Conservation (phyloP, 2,113 vertebrate genomes). For the Malurus cyaneus region DNA sequence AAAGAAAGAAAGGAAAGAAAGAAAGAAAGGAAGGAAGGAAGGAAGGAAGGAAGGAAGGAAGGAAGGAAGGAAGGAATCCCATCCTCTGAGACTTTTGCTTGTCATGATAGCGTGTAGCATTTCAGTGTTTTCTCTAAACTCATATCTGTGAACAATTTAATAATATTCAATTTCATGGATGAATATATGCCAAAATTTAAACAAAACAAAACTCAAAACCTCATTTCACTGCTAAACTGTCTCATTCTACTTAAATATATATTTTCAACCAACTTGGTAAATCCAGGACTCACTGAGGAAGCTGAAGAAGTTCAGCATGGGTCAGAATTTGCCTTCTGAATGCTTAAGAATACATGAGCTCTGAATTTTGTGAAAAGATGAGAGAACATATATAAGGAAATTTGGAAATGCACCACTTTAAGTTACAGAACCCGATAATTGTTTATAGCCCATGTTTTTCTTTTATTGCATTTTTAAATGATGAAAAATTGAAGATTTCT, state of each 20-base stretch:
- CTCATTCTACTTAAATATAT: background rate
- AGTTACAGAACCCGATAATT: background rate
- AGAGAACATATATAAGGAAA: background rate
- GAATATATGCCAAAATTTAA: no score
- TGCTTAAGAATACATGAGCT: background rate
- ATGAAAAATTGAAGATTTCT: background rate
- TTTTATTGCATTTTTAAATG: background rate
- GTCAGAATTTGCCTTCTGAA: background rate
- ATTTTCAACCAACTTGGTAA: background rate
- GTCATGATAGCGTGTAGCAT: background rate
- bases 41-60: background rate
- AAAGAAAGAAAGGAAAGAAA: accelerated
- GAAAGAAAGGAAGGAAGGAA: accelerated
- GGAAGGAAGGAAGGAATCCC: background rate
- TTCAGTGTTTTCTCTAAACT: background rate
- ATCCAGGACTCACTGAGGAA: background rate
- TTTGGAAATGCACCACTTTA: background rate
- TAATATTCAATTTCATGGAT: background rate
- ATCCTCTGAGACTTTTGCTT: background rate
- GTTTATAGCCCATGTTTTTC: background rate
- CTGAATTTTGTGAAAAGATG: background rate
- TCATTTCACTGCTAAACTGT: background rate
- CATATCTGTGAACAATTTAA: background rate
- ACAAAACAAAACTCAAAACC: background rate
- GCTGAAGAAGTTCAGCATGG: background rate